phyloP scores from a whole-genome alignment of 2,888 invertebrate species.

The Prenolepis imparis region DNA sequence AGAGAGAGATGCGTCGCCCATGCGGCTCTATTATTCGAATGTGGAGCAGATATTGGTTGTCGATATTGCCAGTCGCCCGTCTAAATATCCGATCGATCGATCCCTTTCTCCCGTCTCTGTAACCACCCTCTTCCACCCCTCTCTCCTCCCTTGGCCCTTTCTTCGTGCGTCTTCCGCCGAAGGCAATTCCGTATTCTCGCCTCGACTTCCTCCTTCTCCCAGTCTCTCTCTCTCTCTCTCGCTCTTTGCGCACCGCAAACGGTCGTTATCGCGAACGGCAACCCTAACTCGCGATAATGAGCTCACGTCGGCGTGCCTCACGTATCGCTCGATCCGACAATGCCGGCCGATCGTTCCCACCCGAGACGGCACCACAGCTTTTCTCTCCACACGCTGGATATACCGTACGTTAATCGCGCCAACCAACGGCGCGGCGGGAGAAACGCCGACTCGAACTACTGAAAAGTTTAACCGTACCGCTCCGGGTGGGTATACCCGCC shows the following conservation, averaged over 20 bases:
- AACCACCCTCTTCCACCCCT: conserved; percentile 29
- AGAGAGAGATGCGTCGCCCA: conserved; percentile 70
- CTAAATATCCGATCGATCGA: conserved; percentile 78
- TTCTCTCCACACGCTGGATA: conserved; percentile 17
- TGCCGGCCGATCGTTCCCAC: conserved; percentile 36
- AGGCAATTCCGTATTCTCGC: conserved; percentile 48
- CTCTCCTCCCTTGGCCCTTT: conserved; percentile 14
- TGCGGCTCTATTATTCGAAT: conserved; percentile 83
- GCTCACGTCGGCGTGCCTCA: conserved; percentile 41
- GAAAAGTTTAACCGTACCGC: conserved; percentile 13
- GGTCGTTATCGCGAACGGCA: conserved; percentile 46
- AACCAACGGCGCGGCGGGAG: conserved; percentile 16
- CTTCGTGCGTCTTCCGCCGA: conserved; percentile 45
- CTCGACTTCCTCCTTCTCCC: conserved; percentile 32
- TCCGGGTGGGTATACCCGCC: neutral
- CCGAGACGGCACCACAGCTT: conserved; percentile 13
- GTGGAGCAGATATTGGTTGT: conserved; percentile 84
- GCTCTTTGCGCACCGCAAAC: conserved; percentile 20
- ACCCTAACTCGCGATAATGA: conserved; percentile 52
- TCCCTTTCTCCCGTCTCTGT: conserved; percentile 55
- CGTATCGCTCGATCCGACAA: conserved; percentile 50
- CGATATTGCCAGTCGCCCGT: conserved; percentile 78
- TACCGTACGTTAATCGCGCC: conserved; percentile 41
- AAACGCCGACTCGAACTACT: conserved; percentile 35
- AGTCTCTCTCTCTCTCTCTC: neutral